Evolutionary conservation across 2,113 vertebrate genomes (phyloP).

Genomic region (Phaethornis superciliosus): DNA sequence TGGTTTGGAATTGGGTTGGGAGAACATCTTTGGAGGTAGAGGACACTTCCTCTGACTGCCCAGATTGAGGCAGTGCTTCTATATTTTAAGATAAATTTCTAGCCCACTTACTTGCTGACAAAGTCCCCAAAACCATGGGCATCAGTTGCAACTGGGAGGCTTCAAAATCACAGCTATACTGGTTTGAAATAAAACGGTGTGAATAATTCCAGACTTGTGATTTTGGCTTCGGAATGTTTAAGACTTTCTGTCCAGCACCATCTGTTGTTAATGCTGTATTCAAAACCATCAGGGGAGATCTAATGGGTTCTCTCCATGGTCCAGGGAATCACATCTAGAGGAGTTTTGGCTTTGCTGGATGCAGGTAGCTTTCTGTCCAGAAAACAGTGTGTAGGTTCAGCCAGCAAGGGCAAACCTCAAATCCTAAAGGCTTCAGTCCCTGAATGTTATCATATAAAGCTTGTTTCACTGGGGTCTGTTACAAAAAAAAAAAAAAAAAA

Average conservation of each 20-base stretch:
- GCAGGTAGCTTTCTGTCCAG: background rate
- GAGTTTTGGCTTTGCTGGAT: background rate
- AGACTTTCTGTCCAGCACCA: background rate
- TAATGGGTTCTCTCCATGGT: background rate
- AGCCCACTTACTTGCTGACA: background rate
- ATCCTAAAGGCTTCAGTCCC: background rate
- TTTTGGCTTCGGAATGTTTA: background rate
- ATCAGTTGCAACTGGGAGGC: background rate
- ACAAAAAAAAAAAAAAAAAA: background rate
- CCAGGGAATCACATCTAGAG: background rate
- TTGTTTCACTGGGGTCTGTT: background rate
- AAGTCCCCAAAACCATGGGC: background rate
- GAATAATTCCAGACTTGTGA: background rate
- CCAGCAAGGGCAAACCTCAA: background rate
- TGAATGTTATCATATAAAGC: background rate
- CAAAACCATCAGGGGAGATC: rapidly evolving
- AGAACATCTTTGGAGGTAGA: rapidly evolving
- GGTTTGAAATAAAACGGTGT: background rate
- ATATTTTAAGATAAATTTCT: background rate
- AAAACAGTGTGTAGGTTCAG: background rate
- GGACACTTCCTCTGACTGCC: background rate
- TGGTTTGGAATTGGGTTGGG: background rate
- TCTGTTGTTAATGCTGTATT: background rate
- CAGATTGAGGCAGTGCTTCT: background rate
- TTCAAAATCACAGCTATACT: background rate